Evolutionary conservation across 2,113 vertebrate species (phyloP).

Genomic region (Phylloscopus whistleri): DNA sequence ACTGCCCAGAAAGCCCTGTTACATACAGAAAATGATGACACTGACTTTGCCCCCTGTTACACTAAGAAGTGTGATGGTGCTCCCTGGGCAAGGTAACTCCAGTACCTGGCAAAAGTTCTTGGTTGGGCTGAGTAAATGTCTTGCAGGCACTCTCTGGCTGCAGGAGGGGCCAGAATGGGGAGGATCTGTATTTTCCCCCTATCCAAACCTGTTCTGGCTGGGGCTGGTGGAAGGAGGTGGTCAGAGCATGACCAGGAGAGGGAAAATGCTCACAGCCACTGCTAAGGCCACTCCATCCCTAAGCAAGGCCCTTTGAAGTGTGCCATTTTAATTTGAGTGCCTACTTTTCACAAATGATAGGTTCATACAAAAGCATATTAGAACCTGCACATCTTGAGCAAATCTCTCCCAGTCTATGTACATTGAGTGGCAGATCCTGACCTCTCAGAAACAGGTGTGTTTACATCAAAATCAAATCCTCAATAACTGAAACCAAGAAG

Average conservation of each 20-base stretch:
- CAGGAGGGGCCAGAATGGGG: not conserved
- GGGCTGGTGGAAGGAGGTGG: not conserved
- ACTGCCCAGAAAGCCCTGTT: not conserved
- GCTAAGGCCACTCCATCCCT: not conserved
- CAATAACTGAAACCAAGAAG: not conserved
- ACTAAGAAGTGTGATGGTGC: not conserved
- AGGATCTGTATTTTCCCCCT: not conserved
- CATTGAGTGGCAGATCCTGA: not conserved
- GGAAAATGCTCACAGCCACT: not conserved
- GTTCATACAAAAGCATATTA: not conserved
- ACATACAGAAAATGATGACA: not conserved
- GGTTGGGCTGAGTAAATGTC: not conserved
- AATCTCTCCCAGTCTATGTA: not conserved
- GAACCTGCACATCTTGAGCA: not conserved
- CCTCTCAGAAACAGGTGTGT: not conserved
- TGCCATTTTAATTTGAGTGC: not conserved
- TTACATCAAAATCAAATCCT: not conserved
- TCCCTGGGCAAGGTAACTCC: not conserved
- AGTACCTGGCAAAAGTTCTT: not conserved
- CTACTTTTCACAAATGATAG: not conserved
- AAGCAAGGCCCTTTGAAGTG: not conserved
- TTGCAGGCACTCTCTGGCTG: not conserved
- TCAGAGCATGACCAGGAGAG: not conserved
- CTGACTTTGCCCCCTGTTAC: rapidly evolving
- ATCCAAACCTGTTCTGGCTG: not conserved